Evolutionary conservation across 2,113 vertebrate species (phyloP).

Genomic region (Oreochromis aureus): DNA sequence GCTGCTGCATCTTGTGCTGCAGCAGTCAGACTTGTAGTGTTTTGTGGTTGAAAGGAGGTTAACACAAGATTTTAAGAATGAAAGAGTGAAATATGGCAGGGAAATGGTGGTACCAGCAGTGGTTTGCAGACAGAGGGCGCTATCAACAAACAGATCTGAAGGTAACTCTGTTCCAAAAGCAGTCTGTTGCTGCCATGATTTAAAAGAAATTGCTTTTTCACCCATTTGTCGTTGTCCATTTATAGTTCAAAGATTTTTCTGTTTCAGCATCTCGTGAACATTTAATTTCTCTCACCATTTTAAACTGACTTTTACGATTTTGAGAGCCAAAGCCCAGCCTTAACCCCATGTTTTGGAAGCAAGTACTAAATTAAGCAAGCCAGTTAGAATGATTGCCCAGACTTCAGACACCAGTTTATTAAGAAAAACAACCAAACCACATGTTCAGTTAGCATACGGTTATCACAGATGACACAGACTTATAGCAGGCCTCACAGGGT

Average conservation of each 20-base stretch:
- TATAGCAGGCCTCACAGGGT: neutral
- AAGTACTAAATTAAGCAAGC: neutral
- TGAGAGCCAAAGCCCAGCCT: neutral
- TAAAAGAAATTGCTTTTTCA: fast-evolving
- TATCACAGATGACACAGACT: neutral
- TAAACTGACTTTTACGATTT: fast-evolving
- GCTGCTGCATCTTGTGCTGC: neutral
- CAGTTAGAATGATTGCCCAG: neutral
- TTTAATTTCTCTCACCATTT: neutral
- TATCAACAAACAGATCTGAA: conserved; percentile 8
- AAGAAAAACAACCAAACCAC: neutral
- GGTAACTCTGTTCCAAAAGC: neutral
- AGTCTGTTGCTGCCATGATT: neutral
- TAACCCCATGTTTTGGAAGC: neutral
- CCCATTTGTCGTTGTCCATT: fast-evolving
- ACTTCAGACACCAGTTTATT: neutral
- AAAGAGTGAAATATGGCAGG: neutral
- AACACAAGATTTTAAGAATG: neutral
- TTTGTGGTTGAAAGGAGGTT: neutral
- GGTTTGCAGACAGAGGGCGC: conserved; percentile 66
- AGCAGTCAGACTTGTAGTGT: neutral
- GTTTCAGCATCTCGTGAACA: neutral
- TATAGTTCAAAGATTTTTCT: neutral
- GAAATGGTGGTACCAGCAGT: neutral
- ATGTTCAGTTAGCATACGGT: neutral